Percentiles rank a stretch among this genome's conserved stretches.
Evolutionary conservation across 2,888 invertebrate genomes (phyloP).

Genomic region (Osmoderma eremita): DNA sequence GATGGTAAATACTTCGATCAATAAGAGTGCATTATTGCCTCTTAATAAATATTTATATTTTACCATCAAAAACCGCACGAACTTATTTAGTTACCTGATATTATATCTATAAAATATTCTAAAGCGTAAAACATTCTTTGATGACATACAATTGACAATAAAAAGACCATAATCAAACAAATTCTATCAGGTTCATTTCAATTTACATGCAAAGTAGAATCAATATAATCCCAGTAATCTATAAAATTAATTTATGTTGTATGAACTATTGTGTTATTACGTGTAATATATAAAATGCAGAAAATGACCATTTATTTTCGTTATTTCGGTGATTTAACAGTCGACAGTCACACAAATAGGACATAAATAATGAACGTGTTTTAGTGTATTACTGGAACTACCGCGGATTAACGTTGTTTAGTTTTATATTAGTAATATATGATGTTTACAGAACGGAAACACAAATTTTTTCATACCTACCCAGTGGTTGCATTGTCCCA

Average conservation of each 20-base stretch:
- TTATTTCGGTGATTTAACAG: slow-evolving; percentile 16
- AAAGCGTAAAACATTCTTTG: too few relatives aligned
- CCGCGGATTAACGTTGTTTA: slow-evolving; percentile 31
- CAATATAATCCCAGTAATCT: too few relatives aligned
- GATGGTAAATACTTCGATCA: too few relatives aligned
- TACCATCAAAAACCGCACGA: too few relatives aligned
- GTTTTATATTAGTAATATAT: slow-evolving; percentile 9
- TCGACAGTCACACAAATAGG: slow-evolving; percentile 25
- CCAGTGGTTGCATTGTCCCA: slow-evolving; percentile 11
- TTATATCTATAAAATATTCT: too few relatives aligned
- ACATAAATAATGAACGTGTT: slow-evolving; percentile 29
- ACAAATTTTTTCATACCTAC: slow-evolving; percentile 9
- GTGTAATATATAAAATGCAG: background rate
- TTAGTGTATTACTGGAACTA: slow-evolving; percentile 4
- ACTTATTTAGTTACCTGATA: too few relatives aligned
- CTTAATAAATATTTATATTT: too few relatives aligned
- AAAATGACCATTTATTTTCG: slow-evolving; percentile 22
- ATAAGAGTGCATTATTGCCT: too few relatives aligned
- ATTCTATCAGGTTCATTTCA: background rate
- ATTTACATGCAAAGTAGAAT: background rate
- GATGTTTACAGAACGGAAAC: background rate
- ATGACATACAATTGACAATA: background rate
- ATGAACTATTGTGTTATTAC: slow-evolving; percentile 6
- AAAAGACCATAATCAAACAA: background rate
- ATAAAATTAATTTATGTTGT: slow-evolving; percentile 2